Evolutionary conservation across 2,113 vertebrate species (phyloP), one percentile per base, ranked within the genome.

Genomic region (Chionis minor): DNA sequence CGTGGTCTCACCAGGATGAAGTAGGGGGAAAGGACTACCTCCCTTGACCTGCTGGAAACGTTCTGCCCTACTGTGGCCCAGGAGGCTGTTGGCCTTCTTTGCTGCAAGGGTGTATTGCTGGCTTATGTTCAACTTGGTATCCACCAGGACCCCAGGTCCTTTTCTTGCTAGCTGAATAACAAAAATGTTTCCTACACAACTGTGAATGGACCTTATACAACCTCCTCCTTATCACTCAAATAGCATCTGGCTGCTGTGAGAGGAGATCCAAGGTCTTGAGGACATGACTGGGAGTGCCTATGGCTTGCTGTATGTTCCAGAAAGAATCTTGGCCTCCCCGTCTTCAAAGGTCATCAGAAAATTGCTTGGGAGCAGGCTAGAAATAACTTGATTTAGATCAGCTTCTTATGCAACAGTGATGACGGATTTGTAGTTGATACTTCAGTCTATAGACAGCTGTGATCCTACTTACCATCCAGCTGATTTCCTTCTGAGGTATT

Each of bases 41-140:
- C 9, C 26, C n/a, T 6, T 0, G 1, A 27, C 12, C 14, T 73
- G 33, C 14, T 81, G 52, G 65, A 21, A 87, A 8, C 1, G 0
- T 12, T 58, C 0, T 71, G 14, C 27, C 28, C 30, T 55, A 1
- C 35, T 59, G 65, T 52, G 75, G 52, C 44, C 59, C 47, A 21
- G 45, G 18, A 77, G 33, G 23, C n/a, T 62, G 10, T 47, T 80
- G 32, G 12, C 59, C 33, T 7, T 30, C 62, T 61, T 86, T 86
- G 30, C 63, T 65, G 24, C 61, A 84, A 54, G 17, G 55, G 10
- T 44, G 49, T 16, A 4, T n/a, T 72, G 24, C 30, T 86, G 21
- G 14, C 35, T 86, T 63, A 21, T 3, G 11, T 49, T 93, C 38
- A 42, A 2, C 49, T 58, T 66, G 35, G 38, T 70, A 16, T 73